Conservation (phyloP, 64 coral and sea anemone species). For the Trachythela sp. region DNA sequence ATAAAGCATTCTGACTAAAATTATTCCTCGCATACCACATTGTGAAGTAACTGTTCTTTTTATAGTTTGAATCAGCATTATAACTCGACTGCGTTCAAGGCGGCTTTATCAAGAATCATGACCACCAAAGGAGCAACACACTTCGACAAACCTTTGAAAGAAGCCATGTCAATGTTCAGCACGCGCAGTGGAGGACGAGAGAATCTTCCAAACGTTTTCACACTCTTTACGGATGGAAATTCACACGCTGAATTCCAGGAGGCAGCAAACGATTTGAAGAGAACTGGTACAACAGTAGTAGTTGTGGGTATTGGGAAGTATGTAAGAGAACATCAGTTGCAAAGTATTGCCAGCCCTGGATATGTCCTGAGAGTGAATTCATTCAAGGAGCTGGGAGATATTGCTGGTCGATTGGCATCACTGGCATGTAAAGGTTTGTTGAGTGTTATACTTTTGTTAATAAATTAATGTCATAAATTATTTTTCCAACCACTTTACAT, state of each 20-base stretch:
- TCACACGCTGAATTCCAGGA: slow-evolving; percentile 43
- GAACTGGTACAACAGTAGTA: slow-evolving; percentile 50
- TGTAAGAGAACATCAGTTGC: slow-evolving; percentile 34
- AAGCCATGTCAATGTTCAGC: neutral
- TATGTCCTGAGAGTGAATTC: slow-evolving; percentile 13
- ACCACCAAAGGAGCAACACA: neutral
- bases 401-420: slow-evolving; percentile 46
- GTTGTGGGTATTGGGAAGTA: slow-evolving; percentile 59
- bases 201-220: neutral
- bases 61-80: neutral
- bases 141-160: neutral
- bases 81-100: neutral
- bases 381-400: slow-evolving; percentile 42
- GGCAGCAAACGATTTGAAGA: slow-evolving; percentile 36
- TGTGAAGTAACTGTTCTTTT: too few relatives aligned
- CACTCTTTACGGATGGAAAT: neutral
- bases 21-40: too few relatives aligned
- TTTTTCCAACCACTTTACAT: too few relatives aligned
- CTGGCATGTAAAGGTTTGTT: slow-evolving; percentile 66
- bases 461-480: neutral
- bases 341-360: slow-evolving; percentile 29
- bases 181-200: neutral
- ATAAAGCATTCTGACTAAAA: too few relatives aligned
- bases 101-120: neutral
- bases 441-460: neutral